These are phyloP conservation scores for Toxonevra muliebris DNA, from an alignment of 2,888 invertebrate species.

Conservation along the genomic window DNA sequence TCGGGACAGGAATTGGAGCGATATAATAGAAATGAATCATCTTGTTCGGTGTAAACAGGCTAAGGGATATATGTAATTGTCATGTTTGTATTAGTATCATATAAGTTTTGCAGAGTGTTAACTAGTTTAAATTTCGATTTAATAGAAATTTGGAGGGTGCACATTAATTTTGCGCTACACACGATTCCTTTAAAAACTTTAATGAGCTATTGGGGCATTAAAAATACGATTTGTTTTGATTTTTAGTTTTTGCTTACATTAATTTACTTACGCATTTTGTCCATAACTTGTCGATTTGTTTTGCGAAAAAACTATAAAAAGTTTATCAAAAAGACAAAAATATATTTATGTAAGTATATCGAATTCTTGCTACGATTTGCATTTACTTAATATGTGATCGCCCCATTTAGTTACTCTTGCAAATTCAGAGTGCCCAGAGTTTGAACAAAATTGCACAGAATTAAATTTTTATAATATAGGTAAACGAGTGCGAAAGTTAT, in stretches of 20 bases:
- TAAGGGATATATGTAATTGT: slow-evolving; percentile 57
- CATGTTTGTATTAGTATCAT: slow-evolving; percentile 2
- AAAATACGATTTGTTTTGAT: no score
- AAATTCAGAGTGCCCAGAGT: not conserved
- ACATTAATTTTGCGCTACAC: not conserved
- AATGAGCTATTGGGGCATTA: no score
- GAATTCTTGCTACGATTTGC: not conserved
- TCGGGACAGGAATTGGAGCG: slow-evolving; percentile 77
- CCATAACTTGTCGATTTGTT: slow-evolving; percentile 43
- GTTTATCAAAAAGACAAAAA: slow-evolving; percentile 14
- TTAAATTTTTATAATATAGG: slow-evolving; percentile 8
- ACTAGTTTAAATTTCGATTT: no score
- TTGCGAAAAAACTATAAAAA: slow-evolving; percentile 53
- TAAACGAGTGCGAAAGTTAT: not conserved
- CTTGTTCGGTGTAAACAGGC: slow-evolving; percentile 79
- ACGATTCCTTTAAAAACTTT: no score
- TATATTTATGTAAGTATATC: not conserved
- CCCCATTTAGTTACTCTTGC: not conserved
- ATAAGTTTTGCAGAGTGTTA: not conserved
- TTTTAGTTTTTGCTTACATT: not conserved
- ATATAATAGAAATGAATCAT: slow-evolving; percentile 52
- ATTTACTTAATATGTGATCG: not conserved
- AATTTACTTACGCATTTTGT: slow-evolving; percentile 23
- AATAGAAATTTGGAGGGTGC: not conserved
- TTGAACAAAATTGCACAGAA: not conserved